Evolutionary conservation across 2,113 vertebrate genomes (phyloP).

Genomic region (Poeciliopsis retropinna): DNA sequence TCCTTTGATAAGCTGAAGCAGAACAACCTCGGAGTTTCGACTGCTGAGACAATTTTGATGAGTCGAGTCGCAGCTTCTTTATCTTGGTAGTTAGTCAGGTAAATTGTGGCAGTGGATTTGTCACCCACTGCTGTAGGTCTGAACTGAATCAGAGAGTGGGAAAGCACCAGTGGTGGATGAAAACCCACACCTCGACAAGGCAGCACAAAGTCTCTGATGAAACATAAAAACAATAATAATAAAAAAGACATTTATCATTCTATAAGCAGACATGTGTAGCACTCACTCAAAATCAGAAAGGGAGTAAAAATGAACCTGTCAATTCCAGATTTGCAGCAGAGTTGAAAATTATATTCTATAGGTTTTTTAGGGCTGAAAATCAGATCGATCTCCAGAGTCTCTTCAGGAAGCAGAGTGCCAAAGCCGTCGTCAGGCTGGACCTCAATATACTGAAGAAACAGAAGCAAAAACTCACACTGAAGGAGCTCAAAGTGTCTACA

Average conservation of each 20-base stretch:
- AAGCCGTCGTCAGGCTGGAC: constrained; percentile 90
- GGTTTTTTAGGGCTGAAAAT: constrained; percentile 87
- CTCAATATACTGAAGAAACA: constrained; percentile 83
- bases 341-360: constrained; percentile 84
- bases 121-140: constrained; percentile 84
- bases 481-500: background rate
- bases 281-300: background rate
- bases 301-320: constrained; percentile 82
- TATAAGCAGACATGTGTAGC: background rate
- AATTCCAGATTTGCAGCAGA: constrained; percentile 87
- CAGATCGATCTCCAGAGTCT: constrained; percentile 84
- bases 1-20: constrained; percentile 80
- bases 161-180: constrained; percentile 88
- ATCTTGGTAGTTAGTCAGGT: constrained; percentile 74
- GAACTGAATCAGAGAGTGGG: constrained; percentile 88
- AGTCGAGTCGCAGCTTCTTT: constrained; percentile 16
- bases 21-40: constrained; percentile 81
- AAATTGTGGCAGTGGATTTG: constrained; percentile 76
- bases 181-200: constrained; percentile 85
- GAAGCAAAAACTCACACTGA: background rate
- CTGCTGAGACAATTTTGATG: constrained; percentile 12
- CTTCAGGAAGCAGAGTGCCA: constrained; percentile 87
- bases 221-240: background rate
- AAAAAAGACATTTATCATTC: background rate
- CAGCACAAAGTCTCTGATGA: constrained; percentile 86